Evolutionary conservation across 1,140 invertebrate species (phyloP).

Genomic region (Coboldia fuscipes): DNA sequence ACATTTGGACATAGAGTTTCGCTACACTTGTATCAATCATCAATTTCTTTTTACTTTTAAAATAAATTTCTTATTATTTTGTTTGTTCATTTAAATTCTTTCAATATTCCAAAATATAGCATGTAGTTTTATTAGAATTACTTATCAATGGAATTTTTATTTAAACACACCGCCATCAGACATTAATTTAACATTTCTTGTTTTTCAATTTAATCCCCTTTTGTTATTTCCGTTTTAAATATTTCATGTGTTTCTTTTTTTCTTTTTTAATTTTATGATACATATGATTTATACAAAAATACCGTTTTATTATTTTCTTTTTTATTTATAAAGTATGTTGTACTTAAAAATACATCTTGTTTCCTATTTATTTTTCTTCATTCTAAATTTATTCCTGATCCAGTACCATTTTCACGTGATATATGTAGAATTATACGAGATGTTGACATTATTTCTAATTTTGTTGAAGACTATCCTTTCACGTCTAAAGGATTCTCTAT

Average conservation of each 20-base stretch:
- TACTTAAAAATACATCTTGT: too few relatives aligned
- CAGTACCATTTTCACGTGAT: not conserved
- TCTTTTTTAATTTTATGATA: not conserved
- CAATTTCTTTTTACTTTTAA: not conserved
- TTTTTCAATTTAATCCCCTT: not conserved
- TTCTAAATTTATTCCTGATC: not conserved
- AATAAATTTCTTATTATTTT: not conserved
- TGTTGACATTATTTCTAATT: not conserved
- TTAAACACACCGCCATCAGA: not conserved
- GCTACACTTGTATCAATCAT: not conserved
- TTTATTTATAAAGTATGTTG: too few relatives aligned
- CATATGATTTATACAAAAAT: not conserved
- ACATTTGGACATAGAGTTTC: too few relatives aligned
- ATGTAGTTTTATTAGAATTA: not conserved
- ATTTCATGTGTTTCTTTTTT: not conserved
- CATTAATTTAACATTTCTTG: not conserved
- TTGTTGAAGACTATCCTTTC: not conserved
- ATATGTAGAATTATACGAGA: not conserved
- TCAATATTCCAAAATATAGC: not conserved
- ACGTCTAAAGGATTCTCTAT: too few relatives aligned
- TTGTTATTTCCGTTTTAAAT: not conserved
- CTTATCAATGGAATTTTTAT: not conserved
- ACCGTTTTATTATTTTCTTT: not conserved
- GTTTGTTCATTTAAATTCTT: not conserved
- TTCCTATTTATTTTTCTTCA: not conserved